These are phyloP conservation scores for Zaprionus nigranus DNA, from an alignment of 1,140 invertebrate genomes.

Conservation along the genomic window DNA sequence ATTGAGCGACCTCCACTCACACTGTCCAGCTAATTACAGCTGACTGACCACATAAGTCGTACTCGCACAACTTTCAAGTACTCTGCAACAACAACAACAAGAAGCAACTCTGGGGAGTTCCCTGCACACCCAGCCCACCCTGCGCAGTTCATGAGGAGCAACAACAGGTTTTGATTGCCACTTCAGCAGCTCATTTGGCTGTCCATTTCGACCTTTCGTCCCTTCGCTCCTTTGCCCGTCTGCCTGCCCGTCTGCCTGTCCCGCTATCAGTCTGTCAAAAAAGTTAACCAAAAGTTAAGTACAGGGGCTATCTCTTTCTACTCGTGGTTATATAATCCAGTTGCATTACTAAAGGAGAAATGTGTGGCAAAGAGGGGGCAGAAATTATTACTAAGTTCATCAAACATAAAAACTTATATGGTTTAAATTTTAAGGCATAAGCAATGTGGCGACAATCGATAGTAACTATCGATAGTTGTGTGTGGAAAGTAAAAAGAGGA, in stretches of 20 bases:
- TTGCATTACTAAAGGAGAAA: neutral
- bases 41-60: constrained; percentile 4
- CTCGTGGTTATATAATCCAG: neutral
- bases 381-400: neutral
- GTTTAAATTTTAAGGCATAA: neutral
- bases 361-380: no score
- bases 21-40: neutral
- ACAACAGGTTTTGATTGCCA: constrained; percentile 12
- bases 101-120: neutral
- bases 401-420: neutral
- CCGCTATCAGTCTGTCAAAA: neutral
- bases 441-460: neutral
- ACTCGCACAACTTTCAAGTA: neutral
- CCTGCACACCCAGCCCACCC: neutral
- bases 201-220: neutral
- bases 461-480: neutral
- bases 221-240: no score
- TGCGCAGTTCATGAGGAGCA: neutral
- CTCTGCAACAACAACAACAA: neutral
- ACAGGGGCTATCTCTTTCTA: neutral
- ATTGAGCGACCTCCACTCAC: neutral
- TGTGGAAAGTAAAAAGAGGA: neutral
- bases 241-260: neutral
- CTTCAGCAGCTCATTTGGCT: constrained; percentile 6
- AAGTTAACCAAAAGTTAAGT: neutral